Evolutionary conservation across 2,113 vertebrate genomes (phyloP), one percentile per base, ranked within the genome.

Genomic region (Rhadina sibilatrix): DNA sequence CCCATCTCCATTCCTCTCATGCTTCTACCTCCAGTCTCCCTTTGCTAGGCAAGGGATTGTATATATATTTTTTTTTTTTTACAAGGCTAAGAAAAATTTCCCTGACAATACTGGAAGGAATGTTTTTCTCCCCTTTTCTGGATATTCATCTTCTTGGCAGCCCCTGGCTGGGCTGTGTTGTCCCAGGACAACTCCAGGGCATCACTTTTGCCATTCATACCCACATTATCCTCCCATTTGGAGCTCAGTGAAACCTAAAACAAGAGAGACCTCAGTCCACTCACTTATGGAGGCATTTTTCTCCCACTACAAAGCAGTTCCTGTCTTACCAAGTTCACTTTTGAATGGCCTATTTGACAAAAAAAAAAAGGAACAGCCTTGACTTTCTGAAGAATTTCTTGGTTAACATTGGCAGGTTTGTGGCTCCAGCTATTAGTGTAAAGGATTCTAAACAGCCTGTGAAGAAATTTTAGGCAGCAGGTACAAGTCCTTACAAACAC

Each of bases 221-320:
- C 76, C 52, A n/a, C 13, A 3, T n/a, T 52, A 7, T 25, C 3
- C 8, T 63, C 12, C 15, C 8, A 4, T 27, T 5, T 80, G 66
- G 33, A 49, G 22, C n/a, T 22, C 64, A 53, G n/a, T 12, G 46
- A 25, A 64, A 57, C 19, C 60, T 31, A 46, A 81, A 80, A 11
- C 53, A 56, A 0, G 4, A 64, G 14, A 71, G 20, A 65, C 3
- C 49, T 66, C 6, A 76, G n/a, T 22, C 9, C 40, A 25, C 22
- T 30, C 14, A 7, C 12, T 25, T 35, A 9, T 0, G 0, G 56
- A 82, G 20, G 47, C 10, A 75, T 46, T 59, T 79, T 2, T 2
- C 15, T 28, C 49, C 61, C 1, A 1, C 53, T 31, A 9, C 18
- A 40, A 44, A 68, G 40, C 47, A 77, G 30, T 30, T 82, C n/a